Base-by-base conservation (phyloP, 1,140 invertebrate genomes). In the Anastrepha obliqua region DNA sequence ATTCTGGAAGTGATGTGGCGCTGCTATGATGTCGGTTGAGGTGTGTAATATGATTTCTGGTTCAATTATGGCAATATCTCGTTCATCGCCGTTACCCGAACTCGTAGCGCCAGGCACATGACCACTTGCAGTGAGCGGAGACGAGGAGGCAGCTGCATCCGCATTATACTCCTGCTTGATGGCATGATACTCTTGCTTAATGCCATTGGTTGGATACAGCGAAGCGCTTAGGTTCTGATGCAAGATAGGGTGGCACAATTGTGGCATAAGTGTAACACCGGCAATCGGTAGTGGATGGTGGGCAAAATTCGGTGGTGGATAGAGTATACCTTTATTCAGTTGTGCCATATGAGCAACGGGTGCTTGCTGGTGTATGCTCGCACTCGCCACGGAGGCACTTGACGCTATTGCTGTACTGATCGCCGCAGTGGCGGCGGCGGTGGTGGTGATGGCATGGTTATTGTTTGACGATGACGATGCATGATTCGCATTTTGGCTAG, bases 11-110 rank as follows among this genome's bases (percentile, higher is more conserved):
- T 92, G 91, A 86, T 92, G 91, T 74, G 91, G 91, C 70, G 90
- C 89, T 86, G 91, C 88, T 89, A 91, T 91, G 1, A 91, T 89
- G 88, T 92, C 91, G 55, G 90, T 85, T 51, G 91, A 89, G 62
- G 91, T 92, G 59, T 92, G 91, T 64, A 92, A 89, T 85, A 92
- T 92, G 6, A 92, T 92, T 89, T 92, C 91, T 3, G 91, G 91
- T 88, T 92, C 91, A 42, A 92, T 92, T 20, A 92, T 86, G 9
- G 90, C 90, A 89, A 92, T 91, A 6, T 92, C 91, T n/a, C 90
- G 70, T 13, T 92, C 91, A 44, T 92, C 91, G 51, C n/a, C 89
- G 89, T 51, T 89, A 86, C 9, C 62, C 51, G 64, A n/a, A 29
- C 59, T 62, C 8, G 47, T 5, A 20, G 60, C 88, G 15, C 70